Percentiles rank a stretch among this genome's conserved stretches.
Evolutionary conservation across 1,140 invertebrate genomes (phyloP).

Genomic region (Whitmania pigra): DNA sequence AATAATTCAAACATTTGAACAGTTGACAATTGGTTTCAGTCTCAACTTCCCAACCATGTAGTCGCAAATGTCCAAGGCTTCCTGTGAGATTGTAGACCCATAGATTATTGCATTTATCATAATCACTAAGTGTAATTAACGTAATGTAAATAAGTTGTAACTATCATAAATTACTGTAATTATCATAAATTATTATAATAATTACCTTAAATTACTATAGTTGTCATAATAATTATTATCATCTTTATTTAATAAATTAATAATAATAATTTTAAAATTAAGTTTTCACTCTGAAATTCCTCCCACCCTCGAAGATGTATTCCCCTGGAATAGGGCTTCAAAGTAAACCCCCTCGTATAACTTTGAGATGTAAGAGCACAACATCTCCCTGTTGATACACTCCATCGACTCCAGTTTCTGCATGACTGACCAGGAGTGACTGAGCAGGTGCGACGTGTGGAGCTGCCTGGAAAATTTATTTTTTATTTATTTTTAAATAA

Average conservation of each 20-base stretch:
- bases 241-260: no score
- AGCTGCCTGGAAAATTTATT: neutral
- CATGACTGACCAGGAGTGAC: neutral
- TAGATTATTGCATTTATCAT: neutral
- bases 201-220: no score
- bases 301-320: neutral
- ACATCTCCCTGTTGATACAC: slow-evolving; percentile 1
- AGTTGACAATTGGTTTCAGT: neutral
- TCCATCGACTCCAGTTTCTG: slow-evolving; percentile 9
- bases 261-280: no score
- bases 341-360: neutral
- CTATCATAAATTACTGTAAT: no score
- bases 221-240: no score
- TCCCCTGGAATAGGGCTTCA: slow-evolving; percentile 2
- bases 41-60: slow-evolving; percentile 3
- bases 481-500: no score
- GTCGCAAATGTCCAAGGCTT: neutral
- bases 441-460: neutral
- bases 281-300: no score
- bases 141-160: no score
- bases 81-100: neutral
- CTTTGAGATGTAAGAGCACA: neutral
- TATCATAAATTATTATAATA: no score
- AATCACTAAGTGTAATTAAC: no score
- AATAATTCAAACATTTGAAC: neutral